Base-by-base conservation (phyloP, 2,797 vertebrate genomes). In the Anomalospiza imberbis region DNA sequence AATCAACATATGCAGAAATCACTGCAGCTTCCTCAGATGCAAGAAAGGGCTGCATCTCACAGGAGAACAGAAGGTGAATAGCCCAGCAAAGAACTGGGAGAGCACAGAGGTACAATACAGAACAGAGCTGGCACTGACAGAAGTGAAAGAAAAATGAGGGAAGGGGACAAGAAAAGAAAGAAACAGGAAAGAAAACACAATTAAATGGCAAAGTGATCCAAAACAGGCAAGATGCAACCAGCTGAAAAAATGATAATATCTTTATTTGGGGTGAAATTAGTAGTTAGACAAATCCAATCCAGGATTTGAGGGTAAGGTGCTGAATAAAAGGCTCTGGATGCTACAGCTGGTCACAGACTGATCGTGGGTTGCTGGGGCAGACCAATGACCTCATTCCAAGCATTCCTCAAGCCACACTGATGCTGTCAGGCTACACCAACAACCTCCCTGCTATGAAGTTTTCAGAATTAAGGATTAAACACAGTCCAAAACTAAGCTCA, bases 231-330 rank as follows among this genome's bases (percentile, higher is more conserved):
- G 82, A 36, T 10, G 51, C 11, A 32, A 53, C 21, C 20, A n/a
- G 29, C 8, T 73, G 42, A 13, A 76, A 60, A 70, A 76, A 61
- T 2, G 2, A 4, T 1, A 19, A 11, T 63, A 38, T 21, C 25
- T 63, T 76, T 32, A 34, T 53, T 42, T 38, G 12, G 18, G 11
- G n/a, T 55, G n/a, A 29, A 93, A 77, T 51, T 24, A 42, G n/a
- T 24, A 81, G 66, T 31, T 45, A 34, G 61, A 53, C 32, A 78
- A 62, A 54, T 36, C 29, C 63, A 63, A 6, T 4, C 2, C 1
- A 2, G 29, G 6, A 25, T 28, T 13, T 3, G 25, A 61, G 19
- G 3, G 36, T 3, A 5, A 5, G 2, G n/a, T 18, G 47, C 44
- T 57, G 29, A 58, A 32, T 12, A 24, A 68, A 51, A 65, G 28